These are phyloP conservation scores for Uloborus plumipes DNA, from an alignment of 2,888 invertebrate species.

Conservation along the genomic window DNA sequence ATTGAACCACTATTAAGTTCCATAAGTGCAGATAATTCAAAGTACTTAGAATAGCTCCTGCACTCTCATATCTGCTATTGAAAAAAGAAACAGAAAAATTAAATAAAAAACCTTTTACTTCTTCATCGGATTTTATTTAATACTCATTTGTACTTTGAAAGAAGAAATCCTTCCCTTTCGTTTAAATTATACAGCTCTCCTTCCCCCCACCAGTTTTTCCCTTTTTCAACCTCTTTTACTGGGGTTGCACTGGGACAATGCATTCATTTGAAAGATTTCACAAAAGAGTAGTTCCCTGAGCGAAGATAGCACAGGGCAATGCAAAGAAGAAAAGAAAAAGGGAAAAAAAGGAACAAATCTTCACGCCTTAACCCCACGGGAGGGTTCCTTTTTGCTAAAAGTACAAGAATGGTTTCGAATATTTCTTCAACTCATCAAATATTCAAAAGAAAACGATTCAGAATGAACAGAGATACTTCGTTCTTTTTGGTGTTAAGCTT, in stretches of 20 bases:
- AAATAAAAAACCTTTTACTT: no score
- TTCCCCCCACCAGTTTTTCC: no score
- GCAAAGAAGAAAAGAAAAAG: slow-evolving; percentile 39
- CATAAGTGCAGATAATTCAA: no score
- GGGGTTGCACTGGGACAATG: slow-evolving; percentile 9
- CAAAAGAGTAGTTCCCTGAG: slow-evolving; percentile 29
- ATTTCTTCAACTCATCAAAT: slow-evolving; percentile 58
- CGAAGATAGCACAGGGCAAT: slow-evolving; percentile 30
- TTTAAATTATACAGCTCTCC: no score
- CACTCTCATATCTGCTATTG: no score
- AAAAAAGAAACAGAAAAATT: no score
- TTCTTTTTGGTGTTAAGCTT: slow-evolving; percentile 1
- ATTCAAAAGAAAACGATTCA: slow-evolving; percentile 48
- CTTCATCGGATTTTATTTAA: no score
- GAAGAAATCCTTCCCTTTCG: no score
- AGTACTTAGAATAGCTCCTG: no score
- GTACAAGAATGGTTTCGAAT: slow-evolving; percentile 27
- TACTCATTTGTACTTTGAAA: no score
- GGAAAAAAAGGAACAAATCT: slow-evolving; percentile 26
- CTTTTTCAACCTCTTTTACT: no score
- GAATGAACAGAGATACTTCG: background rate
- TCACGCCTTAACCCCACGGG: slow-evolving; percentile 31
- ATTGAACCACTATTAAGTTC: no score
- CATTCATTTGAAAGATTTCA: slow-evolving; percentile 53
- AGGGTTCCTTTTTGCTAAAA: slow-evolving; percentile 14